Base-by-base conservation (phyloP, 2,888 invertebrate genomes). In the Lacanobia oleracea region DNA sequence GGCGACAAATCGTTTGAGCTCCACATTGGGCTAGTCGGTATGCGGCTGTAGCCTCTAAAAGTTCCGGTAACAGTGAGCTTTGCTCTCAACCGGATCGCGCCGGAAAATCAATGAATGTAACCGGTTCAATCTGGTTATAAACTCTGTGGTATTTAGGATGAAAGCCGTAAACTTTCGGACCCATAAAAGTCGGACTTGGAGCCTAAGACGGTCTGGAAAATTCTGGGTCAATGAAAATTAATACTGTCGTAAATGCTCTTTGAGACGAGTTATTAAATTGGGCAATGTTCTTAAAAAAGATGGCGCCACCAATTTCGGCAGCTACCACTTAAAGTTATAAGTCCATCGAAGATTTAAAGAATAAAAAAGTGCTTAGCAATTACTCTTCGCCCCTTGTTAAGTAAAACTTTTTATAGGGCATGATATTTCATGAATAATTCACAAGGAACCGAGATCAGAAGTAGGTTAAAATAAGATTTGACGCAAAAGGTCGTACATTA, bases 391-490 rank as follows among this genome's bases (percentile, higher is more conserved):
- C 67, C 23, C 27, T 37, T 45, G 51, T 53, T 56, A 64, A 74
- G 43, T 40, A 45, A 33, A 61, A 50, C 56, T 63, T 79, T 67
- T 78, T 45, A 67, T 12, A 68, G 33, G 16, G 59, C 57, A 53
- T 67, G 21, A 64, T 64, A 67, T 66, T 77, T 60, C 50, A 79
- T 78, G 61, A 79, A 79, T 79, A 66, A 79, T 79, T 75, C 70
- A 78, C 33, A 48, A 70, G 33, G 37, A 37, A 37, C 21, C 54
- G 59, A 63, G 45, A 79, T 70, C 59, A 59, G 66, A 69, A 70
- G 70, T 70, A 70, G 45, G 51, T 63, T 75, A 33, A 69, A 75
- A 68, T 62, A 14, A 59, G 33, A 75, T 69, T 56, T 45, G 37
- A 75, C 53, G n/a, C 33, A 68, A 18, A 60, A 59, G 18, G 40